Evolutionary conservation across 2,888 invertebrate species (phyloP).

Genomic region (Pseudococcus jackbeardsleyi): DNA sequence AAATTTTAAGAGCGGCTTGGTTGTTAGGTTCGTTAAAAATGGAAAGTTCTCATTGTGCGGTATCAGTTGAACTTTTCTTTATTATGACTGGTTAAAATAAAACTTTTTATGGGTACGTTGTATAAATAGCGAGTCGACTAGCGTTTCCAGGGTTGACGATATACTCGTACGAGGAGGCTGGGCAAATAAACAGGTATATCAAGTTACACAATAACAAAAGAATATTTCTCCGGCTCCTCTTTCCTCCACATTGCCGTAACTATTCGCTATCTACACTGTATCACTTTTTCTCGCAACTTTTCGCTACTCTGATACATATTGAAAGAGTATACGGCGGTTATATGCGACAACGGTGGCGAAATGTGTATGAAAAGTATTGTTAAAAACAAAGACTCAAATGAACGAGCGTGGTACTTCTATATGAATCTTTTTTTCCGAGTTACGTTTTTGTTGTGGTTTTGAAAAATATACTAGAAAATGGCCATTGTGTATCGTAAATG

Average conservation of each 20-base stretch:
- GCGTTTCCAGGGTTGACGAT: not conserved
- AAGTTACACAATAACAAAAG: conserved; percentile 24
- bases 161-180: not conserved
- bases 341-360: not conserved
- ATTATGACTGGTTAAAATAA: conserved; percentile 33
- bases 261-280: no score
- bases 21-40: conserved; percentile 38
- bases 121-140: not conserved
- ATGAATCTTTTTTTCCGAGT: not conserved
- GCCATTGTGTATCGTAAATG: not conserved
- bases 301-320: not conserved
- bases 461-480: not conserved
- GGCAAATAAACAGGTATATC: conserved; percentile 12
- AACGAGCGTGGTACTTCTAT: no score
- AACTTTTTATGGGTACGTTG: not conserved
- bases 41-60: conserved; percentile 18
- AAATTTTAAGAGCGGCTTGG: not conserved
- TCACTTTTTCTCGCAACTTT: no score
- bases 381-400: not conserved
- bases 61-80: conserved; percentile 34
- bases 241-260: not conserved
- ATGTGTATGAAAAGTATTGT: not conserved
- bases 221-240: not conserved
- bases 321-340: not conserved
- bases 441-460: not conserved